Evolutionary conservation across 2,888 invertebrate species (phyloP).

Genomic region (Sinhomidia bicolor): DNA sequence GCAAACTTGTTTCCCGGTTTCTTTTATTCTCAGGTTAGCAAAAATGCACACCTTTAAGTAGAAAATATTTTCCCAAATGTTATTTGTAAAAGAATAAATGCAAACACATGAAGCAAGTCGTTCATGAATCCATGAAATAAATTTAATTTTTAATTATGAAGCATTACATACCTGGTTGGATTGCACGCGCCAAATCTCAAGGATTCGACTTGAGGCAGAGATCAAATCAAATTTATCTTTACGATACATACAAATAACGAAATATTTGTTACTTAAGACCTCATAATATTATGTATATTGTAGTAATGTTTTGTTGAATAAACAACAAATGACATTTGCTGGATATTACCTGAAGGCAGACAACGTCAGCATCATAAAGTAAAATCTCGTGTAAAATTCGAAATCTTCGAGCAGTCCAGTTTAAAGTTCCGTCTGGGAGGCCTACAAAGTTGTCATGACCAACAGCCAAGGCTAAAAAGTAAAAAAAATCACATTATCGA

Average conservation of each 20-base stretch:
- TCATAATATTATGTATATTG: no score
- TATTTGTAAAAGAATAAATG: constrained; percentile 10
- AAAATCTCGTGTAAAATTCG: constrained; percentile 88
- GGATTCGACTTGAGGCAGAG: constrained; percentile 84
- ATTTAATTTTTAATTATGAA: no score
- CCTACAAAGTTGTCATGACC: constrained; percentile 88
- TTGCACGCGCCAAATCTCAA: constrained; percentile 89
- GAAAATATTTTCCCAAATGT: no score
- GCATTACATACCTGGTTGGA: constrained; percentile 87
- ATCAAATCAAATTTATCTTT: constrained; percentile 85
- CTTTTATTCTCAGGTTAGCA: constrained; percentile 84
- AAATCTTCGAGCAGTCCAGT: constrained; percentile 87
- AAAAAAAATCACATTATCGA: background rate
- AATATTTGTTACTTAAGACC: no score
- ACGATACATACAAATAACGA: constrained; percentile 87
- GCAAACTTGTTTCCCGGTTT: constrained; percentile 85
- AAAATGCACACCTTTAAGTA: constrained; percentile 87
- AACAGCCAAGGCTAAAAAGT: constrained; percentile 85
- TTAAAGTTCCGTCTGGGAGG: constrained; percentile 87
- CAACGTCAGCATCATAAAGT: constrained; percentile 86
- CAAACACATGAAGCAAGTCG: no score
- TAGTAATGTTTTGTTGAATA: no score
- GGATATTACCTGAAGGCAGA: constrained; percentile 88
- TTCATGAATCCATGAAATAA: no score
- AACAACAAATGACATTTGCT: no score